These are phyloP conservation scores for Hylia prasina DNA, from an alignment of 2,113 vertebrate species.

Conservation along the genomic window DNA sequence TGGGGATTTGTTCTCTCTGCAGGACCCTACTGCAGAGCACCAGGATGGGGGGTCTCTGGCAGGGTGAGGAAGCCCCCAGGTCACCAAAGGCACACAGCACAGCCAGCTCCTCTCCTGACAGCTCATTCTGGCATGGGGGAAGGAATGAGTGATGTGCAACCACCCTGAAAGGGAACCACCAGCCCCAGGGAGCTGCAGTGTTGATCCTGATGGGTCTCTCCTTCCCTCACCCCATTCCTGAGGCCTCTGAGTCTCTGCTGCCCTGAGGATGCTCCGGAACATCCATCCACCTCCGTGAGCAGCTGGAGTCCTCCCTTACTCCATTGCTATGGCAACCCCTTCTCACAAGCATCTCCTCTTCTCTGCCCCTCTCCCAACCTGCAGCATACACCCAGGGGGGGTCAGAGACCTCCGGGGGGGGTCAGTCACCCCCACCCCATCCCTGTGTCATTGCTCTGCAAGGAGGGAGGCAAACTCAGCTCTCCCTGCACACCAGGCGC, in stretches of 20 bases:
- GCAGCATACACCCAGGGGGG: background rate
- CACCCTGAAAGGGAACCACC: background rate
- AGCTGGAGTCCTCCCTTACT: background rate
- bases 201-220: background rate
- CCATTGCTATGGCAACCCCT: conserved; percentile 45
- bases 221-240: accelerated
- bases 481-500: background rate
- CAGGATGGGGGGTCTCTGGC: background rate
- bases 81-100: background rate
- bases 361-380: background rate
- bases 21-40: background rate
- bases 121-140: background rate
- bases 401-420: background rate
- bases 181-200: background rate
- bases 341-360: background rate
- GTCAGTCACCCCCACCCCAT: background rate
- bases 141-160: background rate
- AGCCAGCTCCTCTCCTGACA: background rate
- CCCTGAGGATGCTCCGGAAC: background rate
- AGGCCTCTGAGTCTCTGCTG: background rate
- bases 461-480: background rate
- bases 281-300: background rate
- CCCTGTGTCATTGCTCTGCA: background rate
- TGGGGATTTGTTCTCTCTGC: background rate
- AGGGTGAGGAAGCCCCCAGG: background rate